Evolutionary conservation across 1,140 invertebrate genomes (phyloP), one percentile per base, ranked within the genome.

Genomic region (Ladona fulva): DNA sequence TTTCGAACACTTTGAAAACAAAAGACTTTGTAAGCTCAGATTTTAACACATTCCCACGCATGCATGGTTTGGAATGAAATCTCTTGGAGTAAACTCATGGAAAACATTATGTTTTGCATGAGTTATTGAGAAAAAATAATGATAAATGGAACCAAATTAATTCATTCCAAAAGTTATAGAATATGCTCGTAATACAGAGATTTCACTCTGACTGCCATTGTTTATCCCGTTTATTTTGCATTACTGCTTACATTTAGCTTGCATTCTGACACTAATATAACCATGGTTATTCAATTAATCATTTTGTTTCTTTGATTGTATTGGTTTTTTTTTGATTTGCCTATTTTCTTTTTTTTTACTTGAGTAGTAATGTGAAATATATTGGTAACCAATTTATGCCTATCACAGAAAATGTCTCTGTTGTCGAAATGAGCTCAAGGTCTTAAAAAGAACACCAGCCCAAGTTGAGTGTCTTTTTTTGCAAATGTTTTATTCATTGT

Each of bases 371-470:
- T 37, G 52, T 66, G 52, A 66, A 66, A 66, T 22, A 66, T 66
- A 19, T 19, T 66, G 52, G 52, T 19, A 66, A 66, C 52, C 52
- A 66, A 6, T 66, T 66, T 66, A 66, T 66, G 14, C 52, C 52
- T 66, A 66, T 66, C 52, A 66, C 52, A 66, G 52, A 66, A 66
- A 66, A 66, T 66, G 52, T 66, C 52, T 66, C 52, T 66, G 52
- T 66, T 66, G 52, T 66, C 52, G 14, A 19, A 19, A 66, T 66
- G 16, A 66, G 52, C 52, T 66, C 52, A 66, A 66, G 14, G 52
- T 66, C 52, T 66, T 66, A 22, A 66, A 66, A 19, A 66, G 52
- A 16, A 66, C 14, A 22, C 52, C 52, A 66, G 52, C 52, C 52
- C 52, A 66, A 66, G 14, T 66, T 66, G 52, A 66, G 52, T 66